A percentile compares a stretch with the other conserved stretches of the same genome.
Conservation (phyloP, 2,888 invertebrate genomes). For the Mechanitis mazaeus region DNA sequence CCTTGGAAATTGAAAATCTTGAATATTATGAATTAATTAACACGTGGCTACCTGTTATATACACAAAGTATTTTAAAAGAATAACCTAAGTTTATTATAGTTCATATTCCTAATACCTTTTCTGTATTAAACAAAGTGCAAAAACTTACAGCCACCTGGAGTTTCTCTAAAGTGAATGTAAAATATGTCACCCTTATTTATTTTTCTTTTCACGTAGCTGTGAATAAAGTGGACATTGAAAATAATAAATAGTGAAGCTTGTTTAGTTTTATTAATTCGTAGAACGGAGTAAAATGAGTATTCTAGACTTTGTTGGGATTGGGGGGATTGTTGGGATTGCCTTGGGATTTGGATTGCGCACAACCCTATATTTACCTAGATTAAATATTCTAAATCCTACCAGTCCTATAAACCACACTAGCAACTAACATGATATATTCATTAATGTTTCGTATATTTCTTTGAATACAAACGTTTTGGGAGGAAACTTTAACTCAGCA, state of each 20-base stretch:
- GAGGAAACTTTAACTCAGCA: neutral
- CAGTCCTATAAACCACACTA: neutral
- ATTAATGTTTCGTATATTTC: neutral
- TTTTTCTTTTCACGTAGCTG: conserved; percentile 16
- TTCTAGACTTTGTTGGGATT: conserved; percentile 1
- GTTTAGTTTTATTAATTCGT: conserved; percentile 11
- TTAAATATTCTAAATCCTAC: neutral
- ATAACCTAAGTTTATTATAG: conserved; percentile 22
- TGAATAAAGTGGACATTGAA: conserved; percentile 14
- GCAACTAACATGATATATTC: neutral
- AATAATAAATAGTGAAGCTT: conserved; percentile 15
- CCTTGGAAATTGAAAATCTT: conserved; percentile 67
- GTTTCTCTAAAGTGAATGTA: conserved; percentile 49
- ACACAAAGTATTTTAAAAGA: neutral
- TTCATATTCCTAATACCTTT: conserved; percentile 18
- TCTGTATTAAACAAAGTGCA: conserved; percentile 12
- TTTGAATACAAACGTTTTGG: neutral
- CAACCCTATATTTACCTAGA: conserved; percentile 2
- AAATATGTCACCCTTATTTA: conserved; percentile 45
- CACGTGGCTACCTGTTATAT: conserved; percentile 31
- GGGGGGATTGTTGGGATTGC: neutral
- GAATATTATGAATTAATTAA: conserved; percentile 57
- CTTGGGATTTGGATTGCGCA: conserved; percentile 1
- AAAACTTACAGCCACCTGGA: conserved; percentile 29
- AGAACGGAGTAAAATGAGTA: conserved; percentile 2